Conservation (phyloP, 1,140 invertebrate species). For the Drosophila lowei region DNA sequence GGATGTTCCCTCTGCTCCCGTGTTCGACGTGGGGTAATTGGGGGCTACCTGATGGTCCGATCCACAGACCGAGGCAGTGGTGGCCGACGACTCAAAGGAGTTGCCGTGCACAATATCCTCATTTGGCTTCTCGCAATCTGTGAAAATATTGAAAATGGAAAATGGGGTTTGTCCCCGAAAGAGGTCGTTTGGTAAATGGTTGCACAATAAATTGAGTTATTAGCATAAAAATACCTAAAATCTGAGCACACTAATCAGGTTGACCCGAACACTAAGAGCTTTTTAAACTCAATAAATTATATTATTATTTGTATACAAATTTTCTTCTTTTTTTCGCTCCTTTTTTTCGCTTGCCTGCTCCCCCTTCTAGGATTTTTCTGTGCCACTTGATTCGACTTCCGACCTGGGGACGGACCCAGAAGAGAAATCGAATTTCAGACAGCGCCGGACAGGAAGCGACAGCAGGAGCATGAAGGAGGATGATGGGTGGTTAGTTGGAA, state of each 20-base stretch:
- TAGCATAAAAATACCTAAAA: conserved; percentile 23
- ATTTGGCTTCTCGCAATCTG: conserved; percentile 84
- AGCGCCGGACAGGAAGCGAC: conserved; percentile 22
- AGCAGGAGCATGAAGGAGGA: conserved; percentile 2
- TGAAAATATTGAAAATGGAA: neutral
- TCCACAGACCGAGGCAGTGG: conserved; percentile 86
- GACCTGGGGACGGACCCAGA: neutral
- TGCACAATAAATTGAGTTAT: conserved; percentile 53
- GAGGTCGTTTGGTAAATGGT: too few species aligned
- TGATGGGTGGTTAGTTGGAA: too few species aligned
- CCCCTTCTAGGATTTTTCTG: neutral
- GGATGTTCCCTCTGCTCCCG: neutral
- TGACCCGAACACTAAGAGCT: conserved; percentile 54
- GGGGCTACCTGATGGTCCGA: conserved; percentile 87
- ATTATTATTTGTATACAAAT: conserved; percentile 2
- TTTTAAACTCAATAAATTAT: conserved; percentile 62
- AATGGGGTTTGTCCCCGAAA: too few species aligned
- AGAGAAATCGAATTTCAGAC: conserved; percentile 32
- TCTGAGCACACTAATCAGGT: conserved; percentile 9
- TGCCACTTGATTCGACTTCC: too few species aligned
- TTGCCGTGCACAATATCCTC: conserved; percentile 86
- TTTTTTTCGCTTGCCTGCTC: conserved; percentile 2
- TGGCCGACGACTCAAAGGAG: conserved; percentile 89
- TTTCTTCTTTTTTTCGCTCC: neutral
- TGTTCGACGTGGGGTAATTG: conserved; percentile 84